Conservation (phyloP, 1,140 invertebrate species). For the Pygmarrhopalites habei region DNA sequence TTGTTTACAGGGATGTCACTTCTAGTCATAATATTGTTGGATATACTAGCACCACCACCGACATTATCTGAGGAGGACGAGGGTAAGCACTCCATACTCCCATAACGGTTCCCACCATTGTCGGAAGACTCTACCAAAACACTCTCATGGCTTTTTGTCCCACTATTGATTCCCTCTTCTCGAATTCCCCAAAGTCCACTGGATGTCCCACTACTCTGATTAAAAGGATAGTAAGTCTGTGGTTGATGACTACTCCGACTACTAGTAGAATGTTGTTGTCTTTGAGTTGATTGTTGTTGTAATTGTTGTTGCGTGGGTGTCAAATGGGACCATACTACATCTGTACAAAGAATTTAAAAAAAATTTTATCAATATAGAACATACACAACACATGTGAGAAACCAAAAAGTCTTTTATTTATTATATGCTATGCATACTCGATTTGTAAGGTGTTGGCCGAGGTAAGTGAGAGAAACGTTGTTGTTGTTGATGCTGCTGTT, state of each 20-base stretch:
- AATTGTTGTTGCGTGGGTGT: constrained; percentile 14
- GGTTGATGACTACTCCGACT: constrained; percentile 10
- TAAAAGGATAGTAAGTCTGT: constrained; percentile 37
- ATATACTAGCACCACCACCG: background rate
- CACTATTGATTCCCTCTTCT: constrained; percentile 23
- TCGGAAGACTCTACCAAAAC: constrained; percentile 12
- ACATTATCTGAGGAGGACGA: background rate
- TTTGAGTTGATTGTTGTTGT: constrained; percentile 12
- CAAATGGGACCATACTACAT: no score
- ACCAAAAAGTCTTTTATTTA: no score
- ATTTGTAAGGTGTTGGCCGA: constrained; percentile 41
- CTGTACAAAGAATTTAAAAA: no score
- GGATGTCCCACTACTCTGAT: constrained; percentile 14
- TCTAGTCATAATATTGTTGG: background rate
- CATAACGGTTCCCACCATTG: constrained; percentile 21
- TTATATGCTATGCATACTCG: no score
- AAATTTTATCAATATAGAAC: no score
- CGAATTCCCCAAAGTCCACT: constrained; percentile 8
- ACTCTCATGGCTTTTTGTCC: constrained; percentile 37
- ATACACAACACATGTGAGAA: no score
- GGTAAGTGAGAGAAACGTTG: constrained; percentile 39
- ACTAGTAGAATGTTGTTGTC: background rate
- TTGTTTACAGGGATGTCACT: background rate
- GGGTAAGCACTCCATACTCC: constrained; percentile 35
- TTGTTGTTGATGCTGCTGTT: constrained; percentile 54